Base-by-base conservation (phyloP, 2,888 invertebrate species). In the Philereme vetulata region DNA sequence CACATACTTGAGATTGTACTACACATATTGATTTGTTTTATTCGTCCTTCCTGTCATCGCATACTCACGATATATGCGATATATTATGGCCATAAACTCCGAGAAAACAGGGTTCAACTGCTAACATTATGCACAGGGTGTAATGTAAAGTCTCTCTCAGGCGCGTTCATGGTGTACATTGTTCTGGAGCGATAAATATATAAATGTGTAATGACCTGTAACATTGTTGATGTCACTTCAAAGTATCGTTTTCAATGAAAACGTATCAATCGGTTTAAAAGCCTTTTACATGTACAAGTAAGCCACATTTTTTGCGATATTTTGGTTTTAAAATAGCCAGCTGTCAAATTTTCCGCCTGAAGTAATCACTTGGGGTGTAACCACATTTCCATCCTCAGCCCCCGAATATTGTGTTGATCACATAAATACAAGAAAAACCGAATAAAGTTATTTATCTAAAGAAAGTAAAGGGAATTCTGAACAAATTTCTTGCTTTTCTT, bases 391-490 rank as follows among this genome's bases (percentile, higher is more conserved):
- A 11, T 5, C 47, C 51, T 38, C 55, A 58, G 51, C 54, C 51
- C 59, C 48, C 40, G 51, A 62, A 62, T 59, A 62, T 58, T 51
- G 55, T 51, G 59, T 67, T 60, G 49, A 62, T 60, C 55, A 52
- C 45, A 58, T 48, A 57, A 60, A 60, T 58, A 57, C 47, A 62
- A 56, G 61, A 64, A 57, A 60, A 65, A 62, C 43, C 36, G 11
- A 43, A 59, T 64, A 61, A 66, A 64, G 32, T 58, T 56, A 62
- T 56, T n/a, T 38, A 11, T 40, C 51, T 56, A 56, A 56, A 55
- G 65, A 66, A 55, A 78, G 70, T 73, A 21, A 21, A 66, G 66
- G 56, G 58, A 62, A 78, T 70, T 73, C 67, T 57, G 54, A 56
- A 68, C 56, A 53, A 56, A 53, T 67, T 67, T 52, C 9, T 57